Base-by-base conservation (phyloP, 2,888 invertebrate species). In the Penaeus monodon region DNA sequence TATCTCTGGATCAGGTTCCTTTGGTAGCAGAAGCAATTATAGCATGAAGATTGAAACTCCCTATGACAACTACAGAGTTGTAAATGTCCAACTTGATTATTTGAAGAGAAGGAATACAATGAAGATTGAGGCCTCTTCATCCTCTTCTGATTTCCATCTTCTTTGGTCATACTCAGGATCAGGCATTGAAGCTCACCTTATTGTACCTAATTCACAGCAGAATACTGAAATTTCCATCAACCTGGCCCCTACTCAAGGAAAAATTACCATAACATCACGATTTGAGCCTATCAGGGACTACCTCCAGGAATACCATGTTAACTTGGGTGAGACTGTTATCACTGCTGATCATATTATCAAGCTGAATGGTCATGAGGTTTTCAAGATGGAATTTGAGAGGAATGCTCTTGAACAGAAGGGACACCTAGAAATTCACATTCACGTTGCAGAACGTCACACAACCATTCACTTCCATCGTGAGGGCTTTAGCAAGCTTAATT, bases 141-240 rank as follows among this genome's bases (percentile, higher is more conserved):
- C 78, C 63, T 83, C 85, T 27, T 87, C 87, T 14, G 44, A 83
- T 20, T 90, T 88, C 81, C 74, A 86, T 24, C 38, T 85, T 38
- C 20, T 90, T 24, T 78, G 84, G 29, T 63, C 29, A 24, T 65
- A 29, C 22, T 64, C 68, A 24, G 80, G 70, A 20, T 24, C 44
- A 20, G 84, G 73, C 12, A 17, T 85, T 29, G n/a, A 27, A 27
- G 29, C 81, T 24, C 81, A 85, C 24, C n/a, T 88, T 10, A 65
- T 85, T 64, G 85, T 90, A 14, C 90, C 90, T 14, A 81, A 90
- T 79, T 38, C 74, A n/a, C 66, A 64, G 49, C 68, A 89, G 63
- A 65, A 83, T 38, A 89, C 89, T n/a, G 81, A 86, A 22, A 66
- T 88, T 12, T 82, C 73, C 24, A 73, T 84, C 22, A 44, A 82